Evolutionary conservation across 2,113 vertebrate species (phyloP), one percentile per base, ranked within the genome.

Genomic region (Hemibagrus wyckioides): DNA sequence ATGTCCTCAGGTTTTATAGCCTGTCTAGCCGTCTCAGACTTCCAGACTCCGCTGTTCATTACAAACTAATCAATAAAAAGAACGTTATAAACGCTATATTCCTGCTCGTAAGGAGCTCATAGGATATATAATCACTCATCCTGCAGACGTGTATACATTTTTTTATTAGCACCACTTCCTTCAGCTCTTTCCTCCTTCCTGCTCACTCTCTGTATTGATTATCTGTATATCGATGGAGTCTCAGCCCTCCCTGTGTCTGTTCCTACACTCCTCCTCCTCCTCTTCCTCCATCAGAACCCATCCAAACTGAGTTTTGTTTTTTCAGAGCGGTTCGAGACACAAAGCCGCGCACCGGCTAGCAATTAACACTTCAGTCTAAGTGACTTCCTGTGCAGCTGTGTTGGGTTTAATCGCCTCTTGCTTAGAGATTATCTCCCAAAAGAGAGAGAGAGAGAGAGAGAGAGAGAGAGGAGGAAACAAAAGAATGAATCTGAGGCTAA

Each of bases 161-260:
- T 83, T 87, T 90, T 84, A 88, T 83, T 84, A 86, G 88, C 57
- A 90, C 90, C 88, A 87, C 89, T 82, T 83, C 81, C 61, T 86
- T 23, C 73, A 90, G 82, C 59, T 36, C 57, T 44, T 50, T 73
- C 52, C 79, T 41, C 57, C 11, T 6, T 89, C 80, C 52, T 85
- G 56, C 50, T 52, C 69, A 9, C 48, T 48, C 80, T 25, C 61
- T 25, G 0, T 41, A 75, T 77, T 86, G 87, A 90, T 89, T 50
- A 76, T 50, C 15, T 25, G 0, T 44, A 44, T 44, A 44, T 48
- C 1, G 41, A 54, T 90, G 91, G 36, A 80, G 56, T 8, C 87
- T 87, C 36, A 85, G 59, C 25, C 84, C 69, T 84, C 54, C 50
- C 36, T 13, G 36, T 33, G 3, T 5, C 33, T 28, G 52, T 36